Conservation (phyloP, 2,113 vertebrate genomes). For the Macaca fascicularis region DNA sequence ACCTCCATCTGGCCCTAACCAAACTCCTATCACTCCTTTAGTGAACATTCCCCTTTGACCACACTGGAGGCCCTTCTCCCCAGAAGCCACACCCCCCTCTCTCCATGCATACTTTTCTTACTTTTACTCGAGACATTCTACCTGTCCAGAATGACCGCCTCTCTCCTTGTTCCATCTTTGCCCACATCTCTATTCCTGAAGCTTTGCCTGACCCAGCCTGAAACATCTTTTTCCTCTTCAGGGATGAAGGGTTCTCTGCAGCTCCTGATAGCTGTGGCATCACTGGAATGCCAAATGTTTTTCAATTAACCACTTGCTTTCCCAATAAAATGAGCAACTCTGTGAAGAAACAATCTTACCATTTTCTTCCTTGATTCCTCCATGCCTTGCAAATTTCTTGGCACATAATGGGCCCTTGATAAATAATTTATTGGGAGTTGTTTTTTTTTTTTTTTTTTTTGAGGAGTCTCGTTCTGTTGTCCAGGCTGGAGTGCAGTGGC, state of each 20-base stretch:
- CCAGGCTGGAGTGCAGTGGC: background rate
- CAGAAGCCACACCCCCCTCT: background rate
- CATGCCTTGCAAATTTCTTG: background rate
- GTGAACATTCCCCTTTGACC: background rate
- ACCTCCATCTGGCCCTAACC: background rate
- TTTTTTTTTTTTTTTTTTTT: background rate
- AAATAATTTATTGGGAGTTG: background rate
- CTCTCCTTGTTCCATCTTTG: background rate
- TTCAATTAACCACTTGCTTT: background rate
- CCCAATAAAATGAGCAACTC: background rate
- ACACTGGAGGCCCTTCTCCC: background rate
- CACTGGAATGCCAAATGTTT: background rate
- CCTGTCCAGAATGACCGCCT: background rate
- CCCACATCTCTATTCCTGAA: background rate
- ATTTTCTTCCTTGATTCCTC: background rate
- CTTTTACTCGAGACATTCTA: background rate
- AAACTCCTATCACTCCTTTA: background rate
- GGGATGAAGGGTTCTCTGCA: background rate
- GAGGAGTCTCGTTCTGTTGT: background rate
- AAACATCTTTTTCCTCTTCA: background rate
- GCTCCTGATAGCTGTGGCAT: background rate
- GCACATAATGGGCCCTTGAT: background rate
- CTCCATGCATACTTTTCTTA: background rate
- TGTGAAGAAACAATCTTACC: background rate
- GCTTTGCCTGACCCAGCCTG: background rate